Evolutionary conservation across 2,113 vertebrate genomes (phyloP).

Genomic region (Gymnogyps californianus): DNA sequence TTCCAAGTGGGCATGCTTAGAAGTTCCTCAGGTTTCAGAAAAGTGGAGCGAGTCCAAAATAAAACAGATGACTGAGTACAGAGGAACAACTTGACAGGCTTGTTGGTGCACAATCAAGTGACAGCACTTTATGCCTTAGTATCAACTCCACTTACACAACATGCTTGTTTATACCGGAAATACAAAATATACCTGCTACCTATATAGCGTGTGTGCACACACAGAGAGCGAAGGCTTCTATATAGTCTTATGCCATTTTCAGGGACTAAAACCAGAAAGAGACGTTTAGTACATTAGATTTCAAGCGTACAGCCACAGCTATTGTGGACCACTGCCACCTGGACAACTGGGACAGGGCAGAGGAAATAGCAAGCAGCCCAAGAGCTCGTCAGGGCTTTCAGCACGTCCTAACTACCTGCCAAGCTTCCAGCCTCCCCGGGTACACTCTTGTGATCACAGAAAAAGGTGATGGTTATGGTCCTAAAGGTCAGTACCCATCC

Average conservation of each 20-base stretch:
- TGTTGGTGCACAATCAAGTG: neutral
- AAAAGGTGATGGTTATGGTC: neutral
- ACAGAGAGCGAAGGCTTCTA: neutral
- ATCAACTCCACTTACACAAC: neutral
- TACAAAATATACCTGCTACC: neutral
- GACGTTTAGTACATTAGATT: neutral
- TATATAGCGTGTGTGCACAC: neutral
- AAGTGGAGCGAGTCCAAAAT: neutral
- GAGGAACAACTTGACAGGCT: neutral
- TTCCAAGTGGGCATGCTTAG: neutral
- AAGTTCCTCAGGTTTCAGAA: slow-evolving; percentile 3
- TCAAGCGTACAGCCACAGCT: neutral
- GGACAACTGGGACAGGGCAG: neutral
- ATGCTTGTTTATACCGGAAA: neutral
- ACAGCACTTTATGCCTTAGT: neutral
- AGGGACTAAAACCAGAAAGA: neutral
- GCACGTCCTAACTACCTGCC: neutral
- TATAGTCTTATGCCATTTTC: neutral
- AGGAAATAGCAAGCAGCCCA: neutral
- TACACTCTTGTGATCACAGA: neutral
- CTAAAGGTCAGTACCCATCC: neutral
- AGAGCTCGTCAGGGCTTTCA: neutral
- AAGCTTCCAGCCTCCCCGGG: neutral
- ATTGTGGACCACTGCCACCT: neutral
- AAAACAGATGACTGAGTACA: neutral